Percentiles rank a stretch among this genome's conserved stretches.
Evolutionary conservation across 2,113 vertebrate genomes (phyloP).

Genomic region (Parus major): DNA sequence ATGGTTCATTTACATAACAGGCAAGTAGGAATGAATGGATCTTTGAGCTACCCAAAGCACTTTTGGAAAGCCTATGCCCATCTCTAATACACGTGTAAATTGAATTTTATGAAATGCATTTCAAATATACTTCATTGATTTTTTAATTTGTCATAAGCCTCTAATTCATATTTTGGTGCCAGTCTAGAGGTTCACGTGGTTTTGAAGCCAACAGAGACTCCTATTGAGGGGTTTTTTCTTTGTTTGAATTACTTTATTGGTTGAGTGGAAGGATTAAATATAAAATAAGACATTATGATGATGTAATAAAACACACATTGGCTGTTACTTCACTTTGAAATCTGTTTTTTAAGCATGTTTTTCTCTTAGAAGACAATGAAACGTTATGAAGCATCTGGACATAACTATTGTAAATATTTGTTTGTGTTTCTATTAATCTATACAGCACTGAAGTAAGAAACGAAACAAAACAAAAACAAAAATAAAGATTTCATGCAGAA

Average conservation of each 20-base stretch:
- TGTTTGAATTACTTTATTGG: slow-evolving; percentile 42
- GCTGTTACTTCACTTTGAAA: slow-evolving; percentile 19
- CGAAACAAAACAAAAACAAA: neutral
- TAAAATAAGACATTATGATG: neutral
- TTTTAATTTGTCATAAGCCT: slow-evolving; percentile 32
- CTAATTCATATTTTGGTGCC: slow-evolving; percentile 37
- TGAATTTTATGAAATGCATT: slow-evolving; percentile 35
- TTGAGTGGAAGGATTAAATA: slow-evolving; percentile 31
- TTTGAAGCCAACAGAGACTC: neutral
- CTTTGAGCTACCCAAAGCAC: neutral
- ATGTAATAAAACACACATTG: neutral
- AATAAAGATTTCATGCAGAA: neutral
- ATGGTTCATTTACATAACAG: neutral
- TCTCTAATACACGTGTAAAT: slow-evolving; percentile 8
- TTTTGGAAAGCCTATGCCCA: neutral
- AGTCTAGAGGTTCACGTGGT: neutral
- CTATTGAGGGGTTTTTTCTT: neutral
- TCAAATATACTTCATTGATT: slow-evolving; percentile 28
- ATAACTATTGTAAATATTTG: neutral
- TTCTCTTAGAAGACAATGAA: slow-evolving; percentile 8
- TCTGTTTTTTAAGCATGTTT: neutral
- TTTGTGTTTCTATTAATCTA: neutral
- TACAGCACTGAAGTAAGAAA: neutral
- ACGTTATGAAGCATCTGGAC: neutral
- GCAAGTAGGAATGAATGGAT: neutral